Evolutionary conservation across 2,113 vertebrate species (phyloP), one percentile per base, ranked within the genome.

Genomic region (Cyanistes caeruleus): DNA sequence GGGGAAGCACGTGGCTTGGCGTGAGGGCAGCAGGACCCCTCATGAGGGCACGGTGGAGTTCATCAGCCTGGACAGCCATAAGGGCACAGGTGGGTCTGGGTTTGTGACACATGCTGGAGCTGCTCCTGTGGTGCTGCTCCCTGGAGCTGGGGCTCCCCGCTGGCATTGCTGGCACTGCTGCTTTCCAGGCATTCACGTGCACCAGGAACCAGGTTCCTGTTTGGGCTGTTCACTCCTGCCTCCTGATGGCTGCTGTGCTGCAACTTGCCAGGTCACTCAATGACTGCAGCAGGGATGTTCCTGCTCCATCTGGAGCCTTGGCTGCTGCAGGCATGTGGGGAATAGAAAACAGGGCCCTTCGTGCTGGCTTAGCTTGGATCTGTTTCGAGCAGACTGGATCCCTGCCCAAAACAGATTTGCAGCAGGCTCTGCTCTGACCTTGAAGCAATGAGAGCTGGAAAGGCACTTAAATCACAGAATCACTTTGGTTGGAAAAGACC

Each of bases 51-150:
- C 98, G 2, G 11, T 98, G 1, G 98, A 99, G 89, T 99, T 99
- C 80, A 99, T 99, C 95, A 99, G 99, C 82, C 62, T 99, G 93
- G 99, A 99, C 41, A 91, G 97, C 44, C 99, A 99, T 93, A 99
- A 97, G 63, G 99, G 99, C 89, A 98, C 98, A 27, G 99, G 99
- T 99, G 96, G 97, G 98, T 65, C 46, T 64, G 9, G 2, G 6
- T 13, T 67, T 60, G 43, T 74, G 16, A 55, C 14, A 9, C 17
- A 2, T 16, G 39, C 43, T 74, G 13, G 39, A 64, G 23, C 14
- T 5, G 23, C 21, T 41, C 3, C 39, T 64, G 21, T 35, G 31
- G 35, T 62, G 52, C 8, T 19, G 44, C 64, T 85, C 23, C 5
- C 59, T 73, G 87, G 13, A 65, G 41, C 27, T 13, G 4, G 27